phyloP scores from a whole-genome alignment of 2,888 invertebrate species.

The Tetragonula carbonaria region DNA sequence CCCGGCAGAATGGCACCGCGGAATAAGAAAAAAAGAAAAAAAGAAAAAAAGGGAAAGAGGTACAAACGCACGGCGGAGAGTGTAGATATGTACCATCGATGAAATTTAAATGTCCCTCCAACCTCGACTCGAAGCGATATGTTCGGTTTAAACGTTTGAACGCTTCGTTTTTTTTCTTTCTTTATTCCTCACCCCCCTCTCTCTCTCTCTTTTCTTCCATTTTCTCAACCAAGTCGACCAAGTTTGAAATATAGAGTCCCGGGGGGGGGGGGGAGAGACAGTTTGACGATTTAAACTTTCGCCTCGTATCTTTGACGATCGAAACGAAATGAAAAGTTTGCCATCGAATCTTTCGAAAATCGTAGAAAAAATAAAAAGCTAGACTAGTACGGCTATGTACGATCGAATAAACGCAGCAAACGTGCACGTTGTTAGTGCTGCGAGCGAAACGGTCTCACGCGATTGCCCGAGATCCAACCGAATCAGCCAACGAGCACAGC shows the following conservation, averaged over 20 bases:
- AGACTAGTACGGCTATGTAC: conserved; percentile 8
- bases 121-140: conserved; percentile 21
- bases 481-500: conserved; percentile 22
- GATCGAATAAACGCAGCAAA: conserved; percentile 9
- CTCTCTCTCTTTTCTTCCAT: too few relatives aligned
- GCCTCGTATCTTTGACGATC: too few relatives aligned
- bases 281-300: too few relatives aligned
- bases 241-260: too few relatives aligned
- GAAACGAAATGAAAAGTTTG: too few relatives aligned
- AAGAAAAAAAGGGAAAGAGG: conserved; percentile 13
- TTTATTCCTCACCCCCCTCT: too few relatives aligned
- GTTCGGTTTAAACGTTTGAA: conserved; percentile 23
- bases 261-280: too few relatives aligned
- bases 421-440: neutral
- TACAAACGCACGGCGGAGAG: neutral
- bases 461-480: conserved; percentile 40
- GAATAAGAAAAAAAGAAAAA: neutral
- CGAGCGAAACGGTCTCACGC: conserved; percentile 45
- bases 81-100: conserved; percentile 54
- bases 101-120: conserved; percentile 60
- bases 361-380: too few relatives aligned
- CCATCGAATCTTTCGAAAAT: too few relatives aligned
- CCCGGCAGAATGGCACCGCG: conserved; percentile 34
- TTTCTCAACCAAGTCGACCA: too few relatives aligned
- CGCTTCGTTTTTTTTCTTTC: neutral